Base-by-base conservation (phyloP, 1,140 invertebrate genomes). In the Drosophila fuyamai region DNA sequence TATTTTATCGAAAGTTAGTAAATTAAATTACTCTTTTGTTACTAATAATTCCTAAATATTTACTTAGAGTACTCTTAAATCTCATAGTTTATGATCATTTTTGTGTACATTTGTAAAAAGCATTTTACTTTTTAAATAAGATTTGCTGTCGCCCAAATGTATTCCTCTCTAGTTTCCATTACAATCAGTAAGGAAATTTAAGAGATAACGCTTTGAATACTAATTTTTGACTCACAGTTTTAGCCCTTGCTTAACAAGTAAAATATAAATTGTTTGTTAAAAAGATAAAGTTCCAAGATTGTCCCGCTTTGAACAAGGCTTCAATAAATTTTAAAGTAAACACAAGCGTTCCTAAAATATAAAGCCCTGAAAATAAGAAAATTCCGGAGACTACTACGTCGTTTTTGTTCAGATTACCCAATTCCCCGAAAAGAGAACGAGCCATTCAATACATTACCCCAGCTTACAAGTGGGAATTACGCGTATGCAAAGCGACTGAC, bases 391-490 rank as follows among this genome's bases (percentile, higher is more conserved):
- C 27, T 0, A 4, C 13, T 7, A 12, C 9, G 27, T 14, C 10
- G n/a, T 38, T 13, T 36, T 43, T n/a, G 13, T 36, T n/a, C 35
- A 27, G 44, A 14, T 38, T 27, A 10, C 36, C 14, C 12, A 35
- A 35, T 36, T 59, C 57, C 44, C 32, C 29, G 57, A 59, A 56
- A 46, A 46, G 47, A 46, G 36, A 62, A n/a, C 38, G 55, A 46
- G 35, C 16, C 38, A 77, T 41, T 68, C n/a, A 36, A 60, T 36
- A 43, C 60, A 51, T 68, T 68, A 66, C 16, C 23, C 9, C 32
- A 35, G 18, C 60, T 68, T 71, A 68, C 63, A 77, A 36, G 23
- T 36, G 35, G 41, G 44, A 70, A 89, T 89, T 88, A 76, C 57
- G 71, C 71, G 65, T 51, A 72, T 79, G 51, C 63, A 68, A 79